A percentile compares a stretch with the other conserved stretches of the same genome.
Conservation (phyloP, 1,140 invertebrate genomes). For the Grapholita molesta region DNA sequence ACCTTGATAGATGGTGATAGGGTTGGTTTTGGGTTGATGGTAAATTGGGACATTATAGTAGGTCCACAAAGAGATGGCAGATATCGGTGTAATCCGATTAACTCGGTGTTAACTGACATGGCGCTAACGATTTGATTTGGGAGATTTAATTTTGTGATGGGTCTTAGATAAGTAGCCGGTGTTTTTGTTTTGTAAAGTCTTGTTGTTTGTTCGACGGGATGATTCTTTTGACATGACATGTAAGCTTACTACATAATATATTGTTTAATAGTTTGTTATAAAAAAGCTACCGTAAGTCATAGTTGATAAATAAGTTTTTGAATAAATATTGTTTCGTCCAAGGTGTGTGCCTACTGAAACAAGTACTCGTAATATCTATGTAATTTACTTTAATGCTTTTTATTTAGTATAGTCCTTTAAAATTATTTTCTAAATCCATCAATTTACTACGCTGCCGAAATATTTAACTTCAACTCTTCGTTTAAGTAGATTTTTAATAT, state of each 20-base stretch:
- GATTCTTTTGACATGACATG: not conserved
- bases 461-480: no score
- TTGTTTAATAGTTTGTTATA: no score
- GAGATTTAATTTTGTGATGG: slow-evolving; percentile 22
- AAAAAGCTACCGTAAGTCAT: no score
- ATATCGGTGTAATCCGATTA: slow-evolving; percentile 67
- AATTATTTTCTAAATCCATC: no score
- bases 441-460: no score
- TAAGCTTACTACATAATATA: not conserved
- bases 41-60: slow-evolving; percentile 25
- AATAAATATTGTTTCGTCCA: no score
- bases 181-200: not conserved
- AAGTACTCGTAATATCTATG: no score
- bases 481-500: no score
- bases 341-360: no score
- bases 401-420: no score
- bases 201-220: not conserved
- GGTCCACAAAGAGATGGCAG: slow-evolving; percentile 59
- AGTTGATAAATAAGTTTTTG: no score
- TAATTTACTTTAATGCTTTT: no score
- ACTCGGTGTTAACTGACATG: slow-evolving; percentile 57
- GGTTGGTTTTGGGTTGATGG: slow-evolving; percentile 9
- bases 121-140: slow-evolving; percentile 65
- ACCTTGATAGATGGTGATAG: slow-evolving; percentile 14
- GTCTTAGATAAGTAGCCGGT: slow-evolving; percentile 7